Evolutionary conservation across 2,113 vertebrate genomes (phyloP).

Genomic region (Labrus mixtus): DNA sequence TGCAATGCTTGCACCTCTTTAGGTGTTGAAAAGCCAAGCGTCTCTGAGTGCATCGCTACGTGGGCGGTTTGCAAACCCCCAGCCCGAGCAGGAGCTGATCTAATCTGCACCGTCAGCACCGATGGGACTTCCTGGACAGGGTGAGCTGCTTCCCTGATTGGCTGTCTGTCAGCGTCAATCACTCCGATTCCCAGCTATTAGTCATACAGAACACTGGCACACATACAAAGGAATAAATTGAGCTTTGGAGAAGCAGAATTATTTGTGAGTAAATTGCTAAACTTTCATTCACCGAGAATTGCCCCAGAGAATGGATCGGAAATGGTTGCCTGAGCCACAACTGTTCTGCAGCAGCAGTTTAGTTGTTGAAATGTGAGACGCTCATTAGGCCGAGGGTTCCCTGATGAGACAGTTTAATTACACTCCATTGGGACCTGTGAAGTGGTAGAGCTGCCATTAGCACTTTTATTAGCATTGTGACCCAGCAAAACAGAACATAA

Average conservation of each 20-base stretch:
- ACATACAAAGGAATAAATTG: slow-evolving; percentile 38
- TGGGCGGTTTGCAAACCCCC: slow-evolving; percentile 46
- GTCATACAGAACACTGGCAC: slow-evolving; percentile 54
- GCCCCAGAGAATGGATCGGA: slow-evolving; percentile 51
- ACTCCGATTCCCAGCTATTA: slow-evolving; percentile 48
- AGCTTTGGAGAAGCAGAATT: slow-evolving; percentile 47
- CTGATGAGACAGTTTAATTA: slow-evolving; percentile 79
- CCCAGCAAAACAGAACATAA: slow-evolving; percentile 33
- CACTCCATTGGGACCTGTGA: slow-evolving; percentile 64
- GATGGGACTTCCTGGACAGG: slow-evolving; percentile 66
- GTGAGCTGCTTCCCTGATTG: slow-evolving; percentile 70
- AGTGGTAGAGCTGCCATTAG: slow-evolving; percentile 61
- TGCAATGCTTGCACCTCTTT: slow-evolving; percentile 24
- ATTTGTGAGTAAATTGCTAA: slow-evolving; percentile 70
- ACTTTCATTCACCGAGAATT: slow-evolving; percentile 64
- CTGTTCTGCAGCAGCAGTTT: slow-evolving; percentile 62
- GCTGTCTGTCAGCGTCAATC: slow-evolving; percentile 73
- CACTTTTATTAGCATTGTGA: slow-evolving; percentile 52
- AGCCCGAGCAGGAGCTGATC: slow-evolving; percentile 36
- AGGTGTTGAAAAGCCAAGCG: slow-evolving; percentile 27
- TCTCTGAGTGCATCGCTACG: slow-evolving; percentile 27
- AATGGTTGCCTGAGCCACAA: slow-evolving; percentile 57
- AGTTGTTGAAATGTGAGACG: slow-evolving; percentile 74
- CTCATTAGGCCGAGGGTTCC: slow-evolving; percentile 71
- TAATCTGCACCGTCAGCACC: slow-evolving; percentile 70